A percentile compares a stretch with the other conserved stretches of the same genome.
Conservation (phyloP, 2,888 invertebrate genomes). For the Rhopalosiphum nymphaeae region DNA sequence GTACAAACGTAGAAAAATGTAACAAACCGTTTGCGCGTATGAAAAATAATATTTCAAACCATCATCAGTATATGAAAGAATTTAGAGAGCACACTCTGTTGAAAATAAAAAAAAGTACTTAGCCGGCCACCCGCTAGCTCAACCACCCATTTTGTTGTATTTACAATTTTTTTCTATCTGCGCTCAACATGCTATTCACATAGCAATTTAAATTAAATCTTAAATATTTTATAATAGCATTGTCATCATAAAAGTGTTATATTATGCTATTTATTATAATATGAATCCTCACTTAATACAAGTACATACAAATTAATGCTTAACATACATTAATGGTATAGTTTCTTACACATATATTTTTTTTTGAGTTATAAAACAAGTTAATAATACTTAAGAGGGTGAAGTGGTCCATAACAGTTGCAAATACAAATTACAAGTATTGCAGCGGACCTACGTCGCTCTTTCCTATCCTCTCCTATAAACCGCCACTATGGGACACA, state of each 20-base stretch:
- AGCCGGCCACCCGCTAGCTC: not conserved
- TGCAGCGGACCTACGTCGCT: no score
- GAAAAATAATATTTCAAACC: not conserved
- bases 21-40: not conserved
- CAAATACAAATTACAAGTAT: no score
- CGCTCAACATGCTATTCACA: not conserved
- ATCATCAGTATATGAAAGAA: not conserved
- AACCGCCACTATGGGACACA: no score
- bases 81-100: not conserved
- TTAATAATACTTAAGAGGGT: not conserved
- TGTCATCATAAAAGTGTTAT: not conserved
- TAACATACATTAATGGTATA: not conserved
- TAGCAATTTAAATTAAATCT: not conserved
- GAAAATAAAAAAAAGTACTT: not conserved
- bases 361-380: not conserved
- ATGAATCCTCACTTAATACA: not conserved
- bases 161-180: not conserved
- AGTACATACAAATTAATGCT: not conserved
- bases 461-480: no score
- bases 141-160: not conserved
- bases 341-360: not conserved
- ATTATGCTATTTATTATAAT: not conserved
- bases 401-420: no score
- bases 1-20: not conserved
- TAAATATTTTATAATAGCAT: not conserved